These are phyloP conservation scores for Catocala sponsa DNA, from an alignment of 2,888 invertebrate genomes.

Conservation along the genomic window DNA sequence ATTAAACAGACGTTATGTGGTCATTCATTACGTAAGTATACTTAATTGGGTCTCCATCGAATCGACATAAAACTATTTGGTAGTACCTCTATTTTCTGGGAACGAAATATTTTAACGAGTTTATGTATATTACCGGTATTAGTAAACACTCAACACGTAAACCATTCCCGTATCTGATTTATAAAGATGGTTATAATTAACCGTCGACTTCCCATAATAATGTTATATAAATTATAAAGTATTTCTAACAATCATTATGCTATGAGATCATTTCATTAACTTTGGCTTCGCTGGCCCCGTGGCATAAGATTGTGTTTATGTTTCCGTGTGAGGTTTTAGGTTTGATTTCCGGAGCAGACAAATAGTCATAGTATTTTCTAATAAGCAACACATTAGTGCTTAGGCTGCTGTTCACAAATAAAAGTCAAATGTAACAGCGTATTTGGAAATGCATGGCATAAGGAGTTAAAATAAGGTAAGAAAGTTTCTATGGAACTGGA, in stretches of 20 bases:
- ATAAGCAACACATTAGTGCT: too few relatives aligned
- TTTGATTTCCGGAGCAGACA: too few relatives aligned
- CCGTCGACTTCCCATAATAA: constrained; percentile 17
- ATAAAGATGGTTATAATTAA: constrained; percentile 31
- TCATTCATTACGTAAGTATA: neutral
- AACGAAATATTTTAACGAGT: constrained; percentile 34
- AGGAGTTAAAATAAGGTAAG: too few relatives aligned
- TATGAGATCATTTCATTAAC: constrained; percentile 1
- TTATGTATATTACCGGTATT: constrained; percentile 5
- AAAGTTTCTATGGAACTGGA: too few relatives aligned
- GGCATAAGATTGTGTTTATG: too few relatives aligned
- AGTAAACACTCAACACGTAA: constrained; percentile 13
- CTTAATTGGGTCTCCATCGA: neutral
- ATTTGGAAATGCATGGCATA: too few relatives aligned
- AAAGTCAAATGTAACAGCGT: too few relatives aligned
- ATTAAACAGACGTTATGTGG: neutral
- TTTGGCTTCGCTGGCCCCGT: neutral
- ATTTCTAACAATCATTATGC: constrained; percentile 4
- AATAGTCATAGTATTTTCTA: too few relatives aligned
- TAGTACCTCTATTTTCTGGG: constrained; percentile 12
- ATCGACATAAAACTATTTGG: too few relatives aligned
- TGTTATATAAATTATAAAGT: constrained; percentile 9
- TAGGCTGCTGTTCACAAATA: too few relatives aligned
- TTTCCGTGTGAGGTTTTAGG: too few relatives aligned
- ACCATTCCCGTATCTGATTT: constrained; percentile 27